Evolutionary conservation across 2,797 vertebrate species (phyloP).

Genomic region (Oreonectes daqikongensis): DNA sequence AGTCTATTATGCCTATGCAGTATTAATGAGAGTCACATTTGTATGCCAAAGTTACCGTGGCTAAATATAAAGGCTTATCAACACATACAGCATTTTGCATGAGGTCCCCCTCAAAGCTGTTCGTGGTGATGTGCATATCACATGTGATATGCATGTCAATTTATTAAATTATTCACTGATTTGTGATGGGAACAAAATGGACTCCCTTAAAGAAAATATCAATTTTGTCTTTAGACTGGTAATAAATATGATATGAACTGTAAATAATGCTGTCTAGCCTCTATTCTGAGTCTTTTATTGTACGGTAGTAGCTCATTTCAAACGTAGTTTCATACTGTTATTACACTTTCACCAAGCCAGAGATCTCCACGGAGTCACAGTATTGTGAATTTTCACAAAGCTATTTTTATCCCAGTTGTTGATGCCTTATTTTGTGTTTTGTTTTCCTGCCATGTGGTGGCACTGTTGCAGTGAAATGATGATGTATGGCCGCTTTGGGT

Average conservation of each 20-base stretch:
- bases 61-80: neutral
- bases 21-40: slow-evolving; percentile 1
- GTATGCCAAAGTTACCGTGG: neutral
- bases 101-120: too few relatives aligned
- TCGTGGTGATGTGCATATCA: neutral
- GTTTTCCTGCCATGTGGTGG: slow-evolving; percentile 40
- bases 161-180: slow-evolving; percentile 8
- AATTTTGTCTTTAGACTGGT: neutral
- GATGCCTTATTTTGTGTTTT: neutral
- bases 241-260: neutral
- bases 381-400: neutral
- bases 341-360: neutral
- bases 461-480: slow-evolving; percentile 33
- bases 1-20: slow-evolving; percentile 2
- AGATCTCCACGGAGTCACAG: neutral
- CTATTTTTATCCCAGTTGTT: neutral
- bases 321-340: neutral
- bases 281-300: neutral
- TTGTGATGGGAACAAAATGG: neutral
- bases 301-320: neutral
- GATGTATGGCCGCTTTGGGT: neutral
- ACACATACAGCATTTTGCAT: neutral
- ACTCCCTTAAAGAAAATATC: neutral
- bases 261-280: neutral
- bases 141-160: neutral